Conservation (phyloP, 2,113 vertebrate genomes). For the Sebastes schlegelii region DNA sequence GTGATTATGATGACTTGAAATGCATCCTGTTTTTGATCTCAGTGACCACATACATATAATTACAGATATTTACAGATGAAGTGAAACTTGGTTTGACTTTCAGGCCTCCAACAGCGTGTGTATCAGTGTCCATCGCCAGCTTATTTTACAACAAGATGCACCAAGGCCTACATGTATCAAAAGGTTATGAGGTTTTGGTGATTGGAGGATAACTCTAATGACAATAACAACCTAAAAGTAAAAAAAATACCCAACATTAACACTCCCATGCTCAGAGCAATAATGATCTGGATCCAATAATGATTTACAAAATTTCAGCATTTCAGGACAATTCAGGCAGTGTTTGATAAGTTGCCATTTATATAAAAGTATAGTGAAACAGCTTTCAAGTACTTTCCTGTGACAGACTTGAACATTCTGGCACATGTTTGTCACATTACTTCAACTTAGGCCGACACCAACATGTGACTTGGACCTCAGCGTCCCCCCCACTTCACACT, state of each 20-base stretch:
- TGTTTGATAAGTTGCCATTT: slow-evolving; percentile 36
- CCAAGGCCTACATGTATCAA: slow-evolving; percentile 7
- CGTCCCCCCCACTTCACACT: slow-evolving; percentile 77
- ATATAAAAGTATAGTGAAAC: slow-evolving; percentile 27
- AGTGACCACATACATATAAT: slow-evolving; percentile 30
- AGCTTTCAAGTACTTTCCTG: slow-evolving; percentile 27
- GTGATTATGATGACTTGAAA: slow-evolving; percentile 8
- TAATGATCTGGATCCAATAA: slow-evolving; percentile 14
- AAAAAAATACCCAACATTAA: slow-evolving; percentile 7
- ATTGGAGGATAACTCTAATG: not conserved
- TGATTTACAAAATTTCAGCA: slow-evolving; percentile 26
- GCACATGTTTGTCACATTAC: not conserved
- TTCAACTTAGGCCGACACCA: not conserved
- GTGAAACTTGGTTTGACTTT: slow-evolving; percentile 24
- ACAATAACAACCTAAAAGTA: slow-evolving; percentile 5
- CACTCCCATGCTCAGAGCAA: slow-evolving; percentile 3
- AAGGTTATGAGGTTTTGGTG: slow-evolving; percentile 16
- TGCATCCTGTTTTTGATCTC: slow-evolving; percentile 10
- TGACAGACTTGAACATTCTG: not conserved
- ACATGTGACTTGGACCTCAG: slow-evolving; percentile 52
- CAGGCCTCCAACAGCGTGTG: not conserved
- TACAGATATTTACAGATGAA: slow-evolving; percentile 72
- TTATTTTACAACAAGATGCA: not conserved
- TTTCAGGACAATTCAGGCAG: slow-evolving; percentile 50
- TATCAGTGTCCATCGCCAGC: slow-evolving; percentile 2